These are phyloP conservation scores for Megalopta genalis DNA, from an alignment of 1,140 invertebrate species.

Conservation along the genomic window DNA sequence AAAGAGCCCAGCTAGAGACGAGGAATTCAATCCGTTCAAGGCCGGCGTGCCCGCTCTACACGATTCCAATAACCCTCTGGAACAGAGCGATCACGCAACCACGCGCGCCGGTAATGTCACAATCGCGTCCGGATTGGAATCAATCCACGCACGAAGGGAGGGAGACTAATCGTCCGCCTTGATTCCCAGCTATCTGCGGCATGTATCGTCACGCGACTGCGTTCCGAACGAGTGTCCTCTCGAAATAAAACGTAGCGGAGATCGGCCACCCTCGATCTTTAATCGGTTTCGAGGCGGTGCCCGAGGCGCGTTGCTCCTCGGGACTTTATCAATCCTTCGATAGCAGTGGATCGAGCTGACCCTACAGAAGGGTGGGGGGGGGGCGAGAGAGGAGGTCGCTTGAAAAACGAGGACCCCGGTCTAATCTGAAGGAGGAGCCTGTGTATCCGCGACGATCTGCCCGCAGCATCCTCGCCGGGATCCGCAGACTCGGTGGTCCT, in stretches of 20 bases:
- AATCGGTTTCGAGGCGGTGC: no score
- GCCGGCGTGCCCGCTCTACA: no score
- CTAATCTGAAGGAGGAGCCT: constrained; percentile 33
- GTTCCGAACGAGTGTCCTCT: neutral
- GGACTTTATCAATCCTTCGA: constrained; percentile 41
- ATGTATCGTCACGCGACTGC: neutral
- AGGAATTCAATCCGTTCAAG: no score
- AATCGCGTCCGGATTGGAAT: no score
- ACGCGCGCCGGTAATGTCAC: no score
- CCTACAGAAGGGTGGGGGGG: neutral
- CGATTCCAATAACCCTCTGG: no score
- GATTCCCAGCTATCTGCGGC: neutral
- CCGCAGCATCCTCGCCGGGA: constrained; percentile 31
- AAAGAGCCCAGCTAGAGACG: no score
- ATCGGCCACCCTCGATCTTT: neutral
- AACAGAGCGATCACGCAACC: no score
- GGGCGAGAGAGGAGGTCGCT: neutral
- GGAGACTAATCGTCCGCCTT: neutral
- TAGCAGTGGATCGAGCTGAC: constrained; percentile 24
- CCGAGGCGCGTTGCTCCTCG: constrained; percentile 22
- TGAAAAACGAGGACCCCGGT: constrained; percentile 24
- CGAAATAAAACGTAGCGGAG: neutral
- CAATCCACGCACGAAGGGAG: no score
- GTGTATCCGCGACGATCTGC: constrained; percentile 35
- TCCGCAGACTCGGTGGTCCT: constrained; percentile 63